Evolutionary conservation across 1,140 invertebrate genomes (phyloP).

Genomic region (Apis dorsata): DNA sequence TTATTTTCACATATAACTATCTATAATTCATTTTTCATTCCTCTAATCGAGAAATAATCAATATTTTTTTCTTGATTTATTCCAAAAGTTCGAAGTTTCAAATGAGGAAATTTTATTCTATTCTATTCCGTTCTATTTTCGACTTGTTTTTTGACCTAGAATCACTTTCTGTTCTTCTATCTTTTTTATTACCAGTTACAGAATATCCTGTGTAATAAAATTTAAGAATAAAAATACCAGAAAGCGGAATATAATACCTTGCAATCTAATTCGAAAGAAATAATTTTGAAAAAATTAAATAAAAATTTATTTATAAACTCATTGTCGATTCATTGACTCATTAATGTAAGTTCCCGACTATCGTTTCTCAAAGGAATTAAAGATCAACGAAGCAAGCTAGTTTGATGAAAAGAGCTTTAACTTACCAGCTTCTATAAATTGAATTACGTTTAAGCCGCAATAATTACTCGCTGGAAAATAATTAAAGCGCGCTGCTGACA

Average conservation of each 20-base stretch:
- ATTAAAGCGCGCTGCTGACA: not conserved
- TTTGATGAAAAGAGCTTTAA: conserved; percentile 1
- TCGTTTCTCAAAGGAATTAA: not conserved
- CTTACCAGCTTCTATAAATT: not conserved
- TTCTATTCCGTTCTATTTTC: too few relatives aligned
- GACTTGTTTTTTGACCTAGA: too few relatives aligned
- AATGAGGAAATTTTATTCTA: too few relatives aligned
- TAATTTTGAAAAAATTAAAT: too few relatives aligned
- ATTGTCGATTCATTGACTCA: not conserved
- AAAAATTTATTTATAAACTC: not conserved
- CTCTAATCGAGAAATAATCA: too few relatives aligned
- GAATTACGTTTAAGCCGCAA: not conserved
- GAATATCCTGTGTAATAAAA: not conserved
- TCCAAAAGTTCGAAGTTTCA: too few relatives aligned
- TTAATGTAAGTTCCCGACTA: not conserved
- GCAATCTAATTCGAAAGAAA: not conserved
- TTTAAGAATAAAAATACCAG: not conserved
- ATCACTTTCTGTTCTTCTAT: too few relatives aligned
- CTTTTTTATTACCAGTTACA: too few relatives aligned
- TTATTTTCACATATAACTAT: too few relatives aligned
- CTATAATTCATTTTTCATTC: too few relatives aligned
- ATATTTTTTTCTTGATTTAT: too few relatives aligned
- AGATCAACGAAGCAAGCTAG: not conserved
- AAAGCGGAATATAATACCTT: not conserved
- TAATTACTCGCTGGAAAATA: conserved; percentile 18